A percentile compares a stretch with the other conserved stretches of the same genome.
These are phyloP conservation scores for Neodiprion virginianus DNA, from an alignment of 1,140 invertebrate species.

Conservation along the genomic window DNA sequence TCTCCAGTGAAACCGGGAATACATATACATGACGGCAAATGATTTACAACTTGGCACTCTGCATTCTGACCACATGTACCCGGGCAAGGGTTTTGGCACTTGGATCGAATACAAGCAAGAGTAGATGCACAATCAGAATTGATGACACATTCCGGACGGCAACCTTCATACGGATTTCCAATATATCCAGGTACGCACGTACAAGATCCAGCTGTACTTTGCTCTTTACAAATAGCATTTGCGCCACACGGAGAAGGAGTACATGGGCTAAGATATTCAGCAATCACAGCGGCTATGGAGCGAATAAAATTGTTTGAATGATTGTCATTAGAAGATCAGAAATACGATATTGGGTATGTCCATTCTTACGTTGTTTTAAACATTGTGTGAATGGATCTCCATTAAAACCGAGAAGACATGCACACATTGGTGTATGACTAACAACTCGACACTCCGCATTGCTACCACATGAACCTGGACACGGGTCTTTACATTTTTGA, in stretches of 20 bases:
- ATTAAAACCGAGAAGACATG: slow-evolving; percentile 66
- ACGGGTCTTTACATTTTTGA: slow-evolving; percentile 85
- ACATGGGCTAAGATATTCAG: slow-evolving; percentile 35
- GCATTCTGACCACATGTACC: slow-evolving; percentile 65
- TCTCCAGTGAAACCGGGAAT: slow-evolving; percentile 64
- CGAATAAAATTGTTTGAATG: slow-evolving; percentile 7
- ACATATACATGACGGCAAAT: slow-evolving; percentile 63
- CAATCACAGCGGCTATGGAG: slow-evolving; percentile 10
- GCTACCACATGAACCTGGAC: slow-evolving; percentile 77
- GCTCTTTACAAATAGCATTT: slow-evolving; percentile 57
- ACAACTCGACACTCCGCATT: slow-evolving; percentile 66
- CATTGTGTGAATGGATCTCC: slow-evolving; percentile 74
- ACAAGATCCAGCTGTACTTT: slow-evolving; percentile 60
- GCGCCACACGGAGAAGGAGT: slow-evolving; percentile 51
- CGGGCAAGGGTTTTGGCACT: slow-evolving; percentile 62
- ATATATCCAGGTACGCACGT: slow-evolving; percentile 59
- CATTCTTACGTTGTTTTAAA: slow-evolving; percentile 60
- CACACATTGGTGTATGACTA: slow-evolving; percentile 69
- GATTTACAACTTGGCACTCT: slow-evolving; percentile 65
- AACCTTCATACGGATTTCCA: slow-evolving; percentile 57
- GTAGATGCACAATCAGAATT: slow-evolving; percentile 60
- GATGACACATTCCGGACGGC: slow-evolving; percentile 60
- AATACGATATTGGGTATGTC: background rate
- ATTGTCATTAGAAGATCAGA: background rate
- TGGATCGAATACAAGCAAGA: slow-evolving; percentile 61